Conservation (phyloP, 2,888 invertebrate species). For the Callyntrura guangdongensis region DNA sequence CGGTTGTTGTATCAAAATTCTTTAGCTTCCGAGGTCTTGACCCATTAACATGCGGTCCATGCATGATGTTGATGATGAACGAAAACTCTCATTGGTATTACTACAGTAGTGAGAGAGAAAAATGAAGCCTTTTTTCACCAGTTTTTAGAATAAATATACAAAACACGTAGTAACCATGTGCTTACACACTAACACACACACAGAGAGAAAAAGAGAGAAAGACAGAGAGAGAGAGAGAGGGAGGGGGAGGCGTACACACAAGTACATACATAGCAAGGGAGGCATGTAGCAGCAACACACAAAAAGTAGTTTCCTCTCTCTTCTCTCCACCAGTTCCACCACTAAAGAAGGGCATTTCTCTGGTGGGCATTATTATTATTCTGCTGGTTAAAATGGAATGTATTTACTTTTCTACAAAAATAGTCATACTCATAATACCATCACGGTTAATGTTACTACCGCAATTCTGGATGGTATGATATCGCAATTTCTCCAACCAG, state of each 20-base stretch:
- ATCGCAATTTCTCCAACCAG: no score
- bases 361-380: conserved; percentile 37
- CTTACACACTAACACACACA: background rate
- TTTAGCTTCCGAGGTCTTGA: conserved; percentile 68
- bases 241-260: conserved; percentile 3
- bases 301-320: background rate
- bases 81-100: conserved; percentile 47
- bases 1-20: conserved; percentile 52
- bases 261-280: background rate
- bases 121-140: conserved; percentile 48
- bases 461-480: background rate
- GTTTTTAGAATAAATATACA: conserved; percentile 51
- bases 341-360: conserved; percentile 6
- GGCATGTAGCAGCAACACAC: background rate
- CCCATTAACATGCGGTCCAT: conserved; percentile 75
- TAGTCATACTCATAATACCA: conserved; percentile 36
- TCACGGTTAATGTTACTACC: conserved; percentile 10
- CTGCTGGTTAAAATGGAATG: conserved; percentile 42
- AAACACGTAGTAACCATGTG: conserved; percentile 62
- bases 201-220: no score
- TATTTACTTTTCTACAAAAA: conserved; percentile 56
- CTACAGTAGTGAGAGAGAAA: conserved; percentile 18
- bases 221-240: no score
- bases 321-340: background rate
- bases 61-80: conserved; percentile 69